Base-by-base conservation (phyloP, 2,113 vertebrate genomes). In the Cochlearius cochlearius region DNA sequence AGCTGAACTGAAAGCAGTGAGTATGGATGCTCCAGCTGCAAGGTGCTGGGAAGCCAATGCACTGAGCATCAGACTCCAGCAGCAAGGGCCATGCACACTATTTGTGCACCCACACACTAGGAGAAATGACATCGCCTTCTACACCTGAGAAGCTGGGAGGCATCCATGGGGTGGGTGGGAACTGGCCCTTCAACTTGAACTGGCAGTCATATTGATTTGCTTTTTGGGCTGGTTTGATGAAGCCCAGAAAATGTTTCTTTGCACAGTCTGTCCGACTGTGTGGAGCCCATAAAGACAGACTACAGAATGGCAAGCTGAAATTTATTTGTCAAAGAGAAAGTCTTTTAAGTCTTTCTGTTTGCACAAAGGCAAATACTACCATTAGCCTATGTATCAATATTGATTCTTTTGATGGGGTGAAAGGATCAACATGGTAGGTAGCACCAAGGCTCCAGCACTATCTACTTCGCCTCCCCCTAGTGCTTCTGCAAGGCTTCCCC, bases 201-300 rank as follows among this genome's bases (percentile, higher is more conserved):
- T 26, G 32, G n/a, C 30, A 53, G 13, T 29, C 29, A 80, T 19
- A 11, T 75, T 64, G 29, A 49, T 69, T 88, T 66, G 32, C 30
- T 66, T 88, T 64, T 36, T 34, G 25, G 56, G 38, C 8, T 21
- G 6, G 9, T 38, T 41, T 76, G 58, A 63, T 2, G 3, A 85
- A 64, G 53, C 9, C 15, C 34, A 56, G 58, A 59, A 72, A 38
- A 12, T 3, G 3, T 1, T 34, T 36, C 41, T 49, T 38, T 14
- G 17, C 8, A 9, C 27, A 18, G 36, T 39, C 32, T 36, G 9
- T n/a, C 41, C 0, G 1, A 25, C 63, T 9, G 11, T 12, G 3
- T 38, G 59, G 21, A 49, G 45, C 11, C 47, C 3, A 0, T 0
- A 38, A 18, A 13, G 29, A 50, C 2, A 60, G 19, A 47, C 17